Percentiles rank a stretch among this genome's conserved stretches.
These are phyloP conservation scores for Regulus satrapa DNA, from an alignment of 2,113 vertebrate genomes.

Conservation along the genomic window DNA sequence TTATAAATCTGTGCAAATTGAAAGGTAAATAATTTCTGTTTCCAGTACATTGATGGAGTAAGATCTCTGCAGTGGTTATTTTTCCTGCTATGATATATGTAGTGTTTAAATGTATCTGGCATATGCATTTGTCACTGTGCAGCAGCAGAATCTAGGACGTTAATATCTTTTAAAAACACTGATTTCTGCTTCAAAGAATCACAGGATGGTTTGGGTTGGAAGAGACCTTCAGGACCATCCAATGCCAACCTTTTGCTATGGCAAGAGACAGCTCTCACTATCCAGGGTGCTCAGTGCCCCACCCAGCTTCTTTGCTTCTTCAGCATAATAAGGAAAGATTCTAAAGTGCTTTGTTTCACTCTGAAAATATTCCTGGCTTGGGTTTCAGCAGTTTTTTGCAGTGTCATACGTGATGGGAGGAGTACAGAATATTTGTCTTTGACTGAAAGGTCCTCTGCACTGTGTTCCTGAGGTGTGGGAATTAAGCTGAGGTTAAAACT, in stretches of 20 bases:
- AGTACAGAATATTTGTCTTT: background rate
- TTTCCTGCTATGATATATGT: background rate
- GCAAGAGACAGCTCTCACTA: too few relatives aligned
- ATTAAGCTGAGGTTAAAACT: background rate
- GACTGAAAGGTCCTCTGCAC: background rate
- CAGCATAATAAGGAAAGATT: background rate
- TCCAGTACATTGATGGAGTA: background rate
- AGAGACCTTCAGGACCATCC: background rate
- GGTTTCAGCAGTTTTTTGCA: background rate
- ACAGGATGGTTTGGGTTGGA: background rate
- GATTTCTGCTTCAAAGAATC: background rate
- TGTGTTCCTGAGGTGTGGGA: background rate
- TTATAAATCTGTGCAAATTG: background rate
- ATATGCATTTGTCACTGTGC: background rate
- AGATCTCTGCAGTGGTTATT: background rate
- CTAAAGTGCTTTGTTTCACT: background rate
- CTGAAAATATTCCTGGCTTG: background rate
- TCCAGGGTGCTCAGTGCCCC: background rate
- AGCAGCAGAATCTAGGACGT: background rate
- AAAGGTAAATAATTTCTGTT: background rate
- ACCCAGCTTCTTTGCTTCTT: background rate
- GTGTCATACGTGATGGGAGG: background rate
- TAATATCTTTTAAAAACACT: background rate
- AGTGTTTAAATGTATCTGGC: background rate
- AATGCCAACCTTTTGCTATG: background rate